Evolutionary conservation across 2,113 vertebrate genomes (phyloP), one percentile per base, ranked within the genome.

Genomic region (Pterocles orientalis): DNA sequence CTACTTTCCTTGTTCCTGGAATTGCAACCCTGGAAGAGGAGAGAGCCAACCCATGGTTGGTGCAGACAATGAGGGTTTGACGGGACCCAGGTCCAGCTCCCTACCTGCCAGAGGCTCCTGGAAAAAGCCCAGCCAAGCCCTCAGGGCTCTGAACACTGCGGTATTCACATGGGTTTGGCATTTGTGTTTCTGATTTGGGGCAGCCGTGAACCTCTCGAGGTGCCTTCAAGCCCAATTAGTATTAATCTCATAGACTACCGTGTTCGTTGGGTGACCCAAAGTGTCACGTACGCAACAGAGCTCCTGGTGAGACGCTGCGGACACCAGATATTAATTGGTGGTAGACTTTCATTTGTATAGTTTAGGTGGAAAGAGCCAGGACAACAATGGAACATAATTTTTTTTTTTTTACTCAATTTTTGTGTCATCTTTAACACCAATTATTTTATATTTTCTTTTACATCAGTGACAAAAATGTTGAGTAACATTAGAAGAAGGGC

Each of bases 261-360:
- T 64, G 28, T 60, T 41, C 25, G 45, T 25, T 73, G 86, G 17
- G 18, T 58, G 60, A 47, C 60, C 61, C 25, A 47, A 25, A 65
- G 33, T 7, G 4, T 23, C 24, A 8, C 1, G 8, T 18, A 15
- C 0, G 0, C 19, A 75, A 20, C 11, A 13, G 57, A 45, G 20
- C 2, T 77, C 48, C n/a, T 45, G 48, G 25, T 25, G 36, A 61
- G 79, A 47, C 72, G 60, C 12, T 14, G 41, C 15, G 45, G 43
- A 4, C 41, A 29, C 33, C 53, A 72, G 64, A 9, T 39, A 31
- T 24, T 34, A 51, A 68, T 54, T 31, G 29, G 8, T 3, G 1
- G 29, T 2, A 53, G 45, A 47, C 19, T 10, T 34, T 31, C 14
- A 20, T 57, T 24, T 51, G 4, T 28, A 6, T 12, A 29, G 12